These are phyloP conservation scores for Antedon bifida DNA, from an alignment of 35 echinoderm and acorn worm genomes.

Conservation along the genomic window DNA sequence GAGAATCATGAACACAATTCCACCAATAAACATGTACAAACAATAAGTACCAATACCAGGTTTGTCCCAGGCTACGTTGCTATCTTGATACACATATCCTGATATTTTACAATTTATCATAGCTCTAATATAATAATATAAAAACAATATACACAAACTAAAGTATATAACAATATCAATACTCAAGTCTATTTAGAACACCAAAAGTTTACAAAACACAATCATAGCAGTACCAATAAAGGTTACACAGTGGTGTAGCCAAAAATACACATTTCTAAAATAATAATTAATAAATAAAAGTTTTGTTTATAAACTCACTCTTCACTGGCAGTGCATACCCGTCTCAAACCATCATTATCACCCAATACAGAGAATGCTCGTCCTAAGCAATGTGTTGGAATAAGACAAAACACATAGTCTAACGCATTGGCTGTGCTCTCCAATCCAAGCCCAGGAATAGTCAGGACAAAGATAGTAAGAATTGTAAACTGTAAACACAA, in stretches of 20 bases:
- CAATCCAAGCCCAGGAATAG: slow-evolving; percentile 21
- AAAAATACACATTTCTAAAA: too few species aligned
- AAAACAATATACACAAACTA: neutral
- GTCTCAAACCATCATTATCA: slow-evolving; percentile 40
- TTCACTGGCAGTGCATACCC: slow-evolving; percentile 32
- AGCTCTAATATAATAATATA: slow-evolving; percentile 22
- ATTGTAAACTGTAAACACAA: slow-evolving; percentile 30
- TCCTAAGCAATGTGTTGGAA: slow-evolving; percentile 72
- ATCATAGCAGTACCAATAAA: too few species aligned
- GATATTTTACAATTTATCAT: slow-evolving; percentile 19
- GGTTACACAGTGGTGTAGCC: too few species aligned
- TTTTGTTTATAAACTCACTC: too few species aligned
- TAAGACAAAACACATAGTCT: slow-evolving; percentile 63
- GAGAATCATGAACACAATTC: slow-evolving; percentile 49
- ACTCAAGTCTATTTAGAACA: too few species aligned
- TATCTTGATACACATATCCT: slow-evolving; percentile 41
- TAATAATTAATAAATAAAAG: too few species aligned
- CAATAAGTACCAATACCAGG: slow-evolving; percentile 59
- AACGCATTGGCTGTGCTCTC: slow-evolving; percentile 21
- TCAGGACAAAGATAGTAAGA: slow-evolving; percentile 69
- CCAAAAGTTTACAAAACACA: too few species aligned
- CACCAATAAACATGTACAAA: slow-evolving; percentile 47
- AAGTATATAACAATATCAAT: too few species aligned
- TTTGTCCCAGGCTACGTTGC: slow-evolving; percentile 67
- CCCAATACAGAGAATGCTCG: slow-evolving; percentile 38